Base-by-base conservation (phyloP, 2,797 vertebrate genomes). In the Acanthurus leucopareius region DNA sequence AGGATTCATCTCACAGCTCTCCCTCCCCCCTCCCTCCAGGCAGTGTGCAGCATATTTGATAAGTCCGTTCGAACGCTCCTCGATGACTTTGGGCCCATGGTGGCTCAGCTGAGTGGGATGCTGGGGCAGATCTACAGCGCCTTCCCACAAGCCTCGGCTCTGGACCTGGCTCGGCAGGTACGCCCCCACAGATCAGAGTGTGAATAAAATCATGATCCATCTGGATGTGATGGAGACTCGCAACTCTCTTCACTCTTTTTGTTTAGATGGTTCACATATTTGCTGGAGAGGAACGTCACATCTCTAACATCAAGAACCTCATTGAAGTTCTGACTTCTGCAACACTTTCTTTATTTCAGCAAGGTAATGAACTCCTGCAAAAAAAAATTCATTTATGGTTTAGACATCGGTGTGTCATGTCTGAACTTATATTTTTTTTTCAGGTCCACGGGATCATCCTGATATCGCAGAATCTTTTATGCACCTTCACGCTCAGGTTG, bases 391-490 rank as follows among this genome's bases (percentile, higher is more conserved):
- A 1, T 0, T 40, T 9, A 25, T 5, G 22, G 35, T 64, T 1
- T 0, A 42, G 7, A 59, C 73, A 74, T 45, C 19, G 86, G 90
- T 93, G 62, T 56, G 0, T 48, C 22, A 38, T 9, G 11, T 44
- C 42, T 69, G 10, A 69, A 8, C 14, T 88, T 32, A 8, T 62
- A 0, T 94, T 94, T 95, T 90, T 90, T 94, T 92, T 92, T 10
- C 82, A 99, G 98, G 97, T 93, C 96, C 96, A 85, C 97, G 97
- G 93, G 96, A 99, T 95, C 97, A 99, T 96, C 98, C 98, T 91
- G 98, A 99, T 95, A 97, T 99, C 93, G 98, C 97, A 91, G 98
- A 98, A 95, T 99, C 98, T 77, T 99, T 99, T 93, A 98, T 99
- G 98, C 95, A 97, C 95, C 97, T 99, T 94, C 98, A 99, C 87